A percentile compares a stretch with the other conserved stretches of the same genome.
Evolutionary conservation across 2,797 vertebrate genomes (phyloP).

Genomic region (Mus spretus): DNA sequence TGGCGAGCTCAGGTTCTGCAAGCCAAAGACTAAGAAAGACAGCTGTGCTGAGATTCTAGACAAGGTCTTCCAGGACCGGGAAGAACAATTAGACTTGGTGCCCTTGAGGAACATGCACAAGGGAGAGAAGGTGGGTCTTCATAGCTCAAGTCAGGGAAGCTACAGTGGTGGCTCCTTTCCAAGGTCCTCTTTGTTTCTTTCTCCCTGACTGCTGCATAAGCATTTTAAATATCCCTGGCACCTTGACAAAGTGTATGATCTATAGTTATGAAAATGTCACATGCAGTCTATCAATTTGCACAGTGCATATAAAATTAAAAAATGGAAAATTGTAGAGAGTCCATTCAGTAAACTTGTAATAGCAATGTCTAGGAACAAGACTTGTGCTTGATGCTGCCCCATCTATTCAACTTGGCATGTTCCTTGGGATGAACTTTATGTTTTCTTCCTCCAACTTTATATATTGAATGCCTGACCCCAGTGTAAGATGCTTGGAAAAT

Average conservation of each 20-base stretch:
- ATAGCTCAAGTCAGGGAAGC: background rate
- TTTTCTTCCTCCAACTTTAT: background rate
- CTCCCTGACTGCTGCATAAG: background rate
- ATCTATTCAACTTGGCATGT: too few species aligned
- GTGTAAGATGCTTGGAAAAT: background rate
- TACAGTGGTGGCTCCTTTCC: background rate
- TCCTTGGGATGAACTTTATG: background rate
- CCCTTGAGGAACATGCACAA: background rate
- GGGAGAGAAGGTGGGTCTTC: rapidly evolving
- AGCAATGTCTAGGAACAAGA: too few species aligned
- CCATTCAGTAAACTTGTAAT: too few species aligned
- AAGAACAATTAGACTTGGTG: background rate
- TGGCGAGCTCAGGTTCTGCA: background rate
- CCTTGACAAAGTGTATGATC: background rate
- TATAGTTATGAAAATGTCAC: too few species aligned
- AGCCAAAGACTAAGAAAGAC: background rate
- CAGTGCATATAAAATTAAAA: too few species aligned
- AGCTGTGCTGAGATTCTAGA: background rate
- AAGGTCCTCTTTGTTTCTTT: background rate
- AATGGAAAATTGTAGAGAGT: too few species aligned
- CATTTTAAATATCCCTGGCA: background rate
- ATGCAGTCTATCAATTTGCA: too few species aligned
- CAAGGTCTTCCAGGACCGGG: background rate
- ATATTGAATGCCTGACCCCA: background rate
- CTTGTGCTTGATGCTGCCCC: too few species aligned